Percentiles rank a stretch among this genome's conserved stretches.
These are phyloP conservation scores for Nomada goodeniana DNA, from an alignment of 2,888 invertebrate genomes.

Conservation along the genomic window DNA sequence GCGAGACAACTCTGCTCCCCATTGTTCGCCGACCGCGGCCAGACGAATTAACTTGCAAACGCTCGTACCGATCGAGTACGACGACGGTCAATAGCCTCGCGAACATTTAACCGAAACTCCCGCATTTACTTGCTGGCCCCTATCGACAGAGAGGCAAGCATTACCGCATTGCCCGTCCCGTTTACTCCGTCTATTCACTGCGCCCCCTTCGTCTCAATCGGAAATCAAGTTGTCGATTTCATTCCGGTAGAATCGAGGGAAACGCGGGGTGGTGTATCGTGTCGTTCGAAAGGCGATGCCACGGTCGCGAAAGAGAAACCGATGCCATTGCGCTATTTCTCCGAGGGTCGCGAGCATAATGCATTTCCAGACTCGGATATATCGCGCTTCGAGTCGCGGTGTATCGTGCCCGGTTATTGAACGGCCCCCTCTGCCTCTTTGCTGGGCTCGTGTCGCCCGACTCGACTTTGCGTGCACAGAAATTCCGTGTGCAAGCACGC, in stretches of 20 bases:
- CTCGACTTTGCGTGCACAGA: constrained; percentile 17
- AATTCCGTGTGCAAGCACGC: neutral
- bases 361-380: neutral
- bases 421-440: neutral
- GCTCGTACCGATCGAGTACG: neutral
- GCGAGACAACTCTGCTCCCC: neutral
- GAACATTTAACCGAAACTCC: neutral
- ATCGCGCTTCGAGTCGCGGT: neutral
- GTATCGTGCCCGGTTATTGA: constrained; percentile 16
- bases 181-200: neutral
- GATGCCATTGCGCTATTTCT: constrained; percentile 26
- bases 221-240: constrained; percentile 8
- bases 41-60: constrained; percentile 29
- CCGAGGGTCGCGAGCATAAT: neutral
- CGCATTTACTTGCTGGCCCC: neutral
- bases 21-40: neutral
- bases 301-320: constrained; percentile 6
- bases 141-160: neutral
- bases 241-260: neutral
- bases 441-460: neutral
- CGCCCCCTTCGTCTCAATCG: constrained; percentile 28
- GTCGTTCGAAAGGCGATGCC: constrained; percentile 1
- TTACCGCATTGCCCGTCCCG: too few species aligned
- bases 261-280: neutral
- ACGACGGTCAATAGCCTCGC: neutral